These are phyloP conservation scores for Myotis daubentonii DNA, from an alignment of 2,797 vertebrate genomes.

Conservation along the genomic window DNA sequence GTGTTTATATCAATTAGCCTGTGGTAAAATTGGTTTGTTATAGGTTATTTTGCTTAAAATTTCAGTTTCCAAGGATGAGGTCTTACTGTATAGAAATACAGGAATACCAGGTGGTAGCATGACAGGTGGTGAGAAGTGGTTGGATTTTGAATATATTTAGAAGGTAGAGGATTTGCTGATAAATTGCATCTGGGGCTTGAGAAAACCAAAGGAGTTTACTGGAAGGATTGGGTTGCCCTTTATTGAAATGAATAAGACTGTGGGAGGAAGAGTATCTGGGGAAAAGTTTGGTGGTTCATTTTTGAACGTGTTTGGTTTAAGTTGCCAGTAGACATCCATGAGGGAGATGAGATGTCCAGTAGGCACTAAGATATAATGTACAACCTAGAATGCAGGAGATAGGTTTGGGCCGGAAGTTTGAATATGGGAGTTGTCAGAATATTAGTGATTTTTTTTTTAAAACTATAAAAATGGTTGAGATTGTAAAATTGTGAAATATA, in stretches of 20 bases:
- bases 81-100: background rate
- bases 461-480: background rate
- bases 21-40: background rate
- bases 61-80: background rate
- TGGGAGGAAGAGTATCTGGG: background rate
- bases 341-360: background rate
- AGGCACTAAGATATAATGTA: background rate
- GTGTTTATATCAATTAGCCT: background rate
- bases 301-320: background rate
- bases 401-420: background rate
- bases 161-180: background rate
- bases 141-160: background rate
- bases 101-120: background rate
- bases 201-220: background rate
- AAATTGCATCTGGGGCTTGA: background rate
- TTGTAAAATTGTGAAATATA: background rate
- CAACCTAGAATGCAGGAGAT: background rate
- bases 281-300: background rate
- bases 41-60: background rate
- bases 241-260: background rate
- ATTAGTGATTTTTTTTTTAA: background rate
- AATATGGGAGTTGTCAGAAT: background rate
- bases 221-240: background rate
- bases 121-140: background rate
- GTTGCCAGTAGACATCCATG: background rate